Conservation (phyloP, 2,113 vertebrate genomes). For the Silurus glanis region DNA sequence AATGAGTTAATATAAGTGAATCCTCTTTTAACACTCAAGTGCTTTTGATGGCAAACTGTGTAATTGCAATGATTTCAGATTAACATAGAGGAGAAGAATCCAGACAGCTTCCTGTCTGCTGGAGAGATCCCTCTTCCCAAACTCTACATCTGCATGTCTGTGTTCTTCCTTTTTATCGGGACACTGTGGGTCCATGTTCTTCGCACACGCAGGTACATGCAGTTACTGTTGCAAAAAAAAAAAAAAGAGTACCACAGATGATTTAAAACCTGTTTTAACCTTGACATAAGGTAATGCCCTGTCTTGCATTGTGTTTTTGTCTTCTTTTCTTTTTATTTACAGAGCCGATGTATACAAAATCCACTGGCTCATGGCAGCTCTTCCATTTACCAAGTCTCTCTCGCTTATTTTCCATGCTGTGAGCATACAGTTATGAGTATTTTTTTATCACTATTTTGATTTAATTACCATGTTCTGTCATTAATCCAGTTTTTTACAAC, state of each 20-base stretch:
- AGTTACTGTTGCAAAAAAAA: neutral
- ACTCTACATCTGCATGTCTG: constrained; percentile 82
- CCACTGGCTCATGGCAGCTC: constrained; percentile 87
- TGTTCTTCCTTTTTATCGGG: constrained; percentile 82
- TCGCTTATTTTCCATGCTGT: constrained; percentile 85
- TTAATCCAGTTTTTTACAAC: neutral
- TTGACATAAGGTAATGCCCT: neutral
- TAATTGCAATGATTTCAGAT: constrained; percentile 70
- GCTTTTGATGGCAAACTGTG: neutral
- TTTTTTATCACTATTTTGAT: neutral
- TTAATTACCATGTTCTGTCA: neutral
- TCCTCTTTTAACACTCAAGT: neutral
- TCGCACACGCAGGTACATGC: constrained; percentile 75
- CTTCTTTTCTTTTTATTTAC: constrained; percentile 8
- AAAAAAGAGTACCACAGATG: neutral
- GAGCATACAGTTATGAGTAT: constrained; percentile 43
- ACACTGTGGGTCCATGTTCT: constrained; percentile 81
- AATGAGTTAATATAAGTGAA: neutral
- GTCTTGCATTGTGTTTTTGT: neutral
- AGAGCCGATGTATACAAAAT: constrained; percentile 87
- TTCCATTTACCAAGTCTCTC: constrained; percentile 87
- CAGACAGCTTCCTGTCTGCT: constrained; percentile 82
- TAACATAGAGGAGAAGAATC: constrained; percentile 80
- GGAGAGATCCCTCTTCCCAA: constrained; percentile 86
- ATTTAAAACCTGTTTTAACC: neutral